These are phyloP conservation scores for Agrotis clavis DNA, from an alignment of 2,888 invertebrate genomes.

Conservation along the genomic window DNA sequence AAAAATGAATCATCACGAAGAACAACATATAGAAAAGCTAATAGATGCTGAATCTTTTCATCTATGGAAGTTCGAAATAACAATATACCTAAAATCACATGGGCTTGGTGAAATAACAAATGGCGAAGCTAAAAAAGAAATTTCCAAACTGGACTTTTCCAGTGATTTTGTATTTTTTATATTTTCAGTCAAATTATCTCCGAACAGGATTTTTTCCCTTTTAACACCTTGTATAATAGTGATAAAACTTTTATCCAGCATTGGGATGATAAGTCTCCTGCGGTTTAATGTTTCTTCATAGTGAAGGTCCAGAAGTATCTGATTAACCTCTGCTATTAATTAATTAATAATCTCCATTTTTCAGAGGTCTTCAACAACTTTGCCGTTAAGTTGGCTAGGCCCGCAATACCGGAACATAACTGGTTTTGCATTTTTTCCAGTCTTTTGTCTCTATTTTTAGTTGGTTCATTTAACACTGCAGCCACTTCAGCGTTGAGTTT, in stretches of 20 bases:
- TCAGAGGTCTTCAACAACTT: neutral
- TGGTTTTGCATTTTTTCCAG: neutral
- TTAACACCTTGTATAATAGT: neutral
- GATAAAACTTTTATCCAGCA: neutral
- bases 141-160: neutral
- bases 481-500: conserved; percentile 3
- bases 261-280: neutral
- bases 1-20: too few species aligned
- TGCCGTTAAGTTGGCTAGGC: neutral
- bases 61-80: too few species aligned
- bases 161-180: neutral
- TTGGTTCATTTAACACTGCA: neutral
- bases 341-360: conserved; percentile 1
- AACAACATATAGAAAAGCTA: too few species aligned
- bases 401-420: neutral
- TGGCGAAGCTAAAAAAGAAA: too few species aligned
- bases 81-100: too few species aligned
- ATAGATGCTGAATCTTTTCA: too few species aligned
- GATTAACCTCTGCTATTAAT: neutral
- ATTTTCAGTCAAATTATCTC: neutral
- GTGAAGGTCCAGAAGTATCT: neutral
- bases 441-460: neutral
- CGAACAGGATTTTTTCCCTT: neutral
- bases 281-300: neutral
- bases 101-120: too few species aligned